Conservation (phyloP, 1,140 invertebrate genomes). For the Anastrepha obliqua region DNA sequence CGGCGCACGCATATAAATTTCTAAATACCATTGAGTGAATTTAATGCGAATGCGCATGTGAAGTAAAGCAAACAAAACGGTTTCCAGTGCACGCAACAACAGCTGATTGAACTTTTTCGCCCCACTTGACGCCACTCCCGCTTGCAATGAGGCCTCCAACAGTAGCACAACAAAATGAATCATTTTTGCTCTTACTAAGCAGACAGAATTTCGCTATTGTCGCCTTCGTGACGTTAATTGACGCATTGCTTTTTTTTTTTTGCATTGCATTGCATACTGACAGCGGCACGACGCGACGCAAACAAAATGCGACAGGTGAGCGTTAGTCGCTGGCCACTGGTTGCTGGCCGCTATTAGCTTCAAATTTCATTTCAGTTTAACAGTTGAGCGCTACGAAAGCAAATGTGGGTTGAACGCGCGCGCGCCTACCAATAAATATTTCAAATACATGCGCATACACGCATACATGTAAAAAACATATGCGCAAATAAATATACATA, state of each 20-base stretch:
- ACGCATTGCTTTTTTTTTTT: neutral
- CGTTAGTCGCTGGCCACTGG: neutral
- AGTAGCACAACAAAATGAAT: neutral
- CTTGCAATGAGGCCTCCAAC: neutral
- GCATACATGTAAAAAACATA: neutral
- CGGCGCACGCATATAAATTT: no score
- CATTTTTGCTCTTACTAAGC: neutral
- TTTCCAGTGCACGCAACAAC: neutral
- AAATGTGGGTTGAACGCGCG: slow-evolving; percentile 44
- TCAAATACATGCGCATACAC: neutral
- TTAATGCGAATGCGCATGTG: no score
- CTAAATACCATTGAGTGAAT: no score
- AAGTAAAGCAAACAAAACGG: neutral
- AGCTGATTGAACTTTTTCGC: slow-evolving; percentile 8
- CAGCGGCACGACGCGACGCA: neutral
- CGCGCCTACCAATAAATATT: neutral
- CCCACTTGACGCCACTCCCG: neutral
- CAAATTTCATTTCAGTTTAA: neutral
- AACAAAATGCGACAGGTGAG: slow-evolving; percentile 35
- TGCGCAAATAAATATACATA: neutral
- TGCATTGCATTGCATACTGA: neutral
- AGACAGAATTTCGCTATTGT: neutral
- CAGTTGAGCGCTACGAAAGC: slow-evolving; percentile 32
- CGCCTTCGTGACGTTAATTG: slow-evolving; percentile 40
- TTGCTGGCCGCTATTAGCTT: neutral